A percentile compares a stretch with the other conserved stretches of the same genome.
phyloP scores from a whole-genome alignment of 2,797 vertebrate species.

The Telmatherina bonti region DNA sequence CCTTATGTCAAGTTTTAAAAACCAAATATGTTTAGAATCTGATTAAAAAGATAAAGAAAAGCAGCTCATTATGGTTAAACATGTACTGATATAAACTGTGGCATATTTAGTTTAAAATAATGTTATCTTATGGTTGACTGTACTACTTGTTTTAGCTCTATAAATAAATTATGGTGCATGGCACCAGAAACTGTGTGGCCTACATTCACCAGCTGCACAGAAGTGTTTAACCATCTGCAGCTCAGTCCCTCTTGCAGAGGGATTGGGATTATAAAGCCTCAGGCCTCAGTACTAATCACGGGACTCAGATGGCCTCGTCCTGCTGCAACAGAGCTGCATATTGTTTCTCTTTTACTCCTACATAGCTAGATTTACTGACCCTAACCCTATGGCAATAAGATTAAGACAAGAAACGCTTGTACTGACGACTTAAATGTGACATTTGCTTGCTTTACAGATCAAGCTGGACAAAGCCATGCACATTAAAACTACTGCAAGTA shows the following conservation, averaged over 20 bases:
- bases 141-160: not conserved
- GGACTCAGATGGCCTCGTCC: conserved; percentile 32
- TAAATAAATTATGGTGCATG: not conserved
- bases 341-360: conserved; percentile 18
- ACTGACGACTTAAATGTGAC: conserved; percentile 1
- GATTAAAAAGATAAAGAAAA: not conserved
- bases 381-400: conserved; percentile 16
- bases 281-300: conserved; percentile 51
- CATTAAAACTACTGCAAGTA: conserved; percentile 26
- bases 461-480: conserved; percentile 11
- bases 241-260: conserved; percentile 21
- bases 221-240: conserved; percentile 41
- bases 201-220: conserved; percentile 56
- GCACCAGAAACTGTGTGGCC: conserved; percentile 20
- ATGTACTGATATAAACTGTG: not conserved
- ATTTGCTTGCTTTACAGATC: conserved; percentile 21
- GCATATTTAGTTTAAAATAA: not conserved
- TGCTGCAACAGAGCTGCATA: conserved; percentile 20
- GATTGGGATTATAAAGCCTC: conserved; percentile 66
- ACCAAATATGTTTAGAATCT: not conserved
- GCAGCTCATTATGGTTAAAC: not conserved
- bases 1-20: not conserved
- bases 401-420: conserved; percentile 25
- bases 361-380: conserved; percentile 34
- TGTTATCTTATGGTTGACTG: not conserved